Evolutionary conservation across 2,888 invertebrate species (phyloP).

Genomic region (Bellardia bayeri): DNA sequence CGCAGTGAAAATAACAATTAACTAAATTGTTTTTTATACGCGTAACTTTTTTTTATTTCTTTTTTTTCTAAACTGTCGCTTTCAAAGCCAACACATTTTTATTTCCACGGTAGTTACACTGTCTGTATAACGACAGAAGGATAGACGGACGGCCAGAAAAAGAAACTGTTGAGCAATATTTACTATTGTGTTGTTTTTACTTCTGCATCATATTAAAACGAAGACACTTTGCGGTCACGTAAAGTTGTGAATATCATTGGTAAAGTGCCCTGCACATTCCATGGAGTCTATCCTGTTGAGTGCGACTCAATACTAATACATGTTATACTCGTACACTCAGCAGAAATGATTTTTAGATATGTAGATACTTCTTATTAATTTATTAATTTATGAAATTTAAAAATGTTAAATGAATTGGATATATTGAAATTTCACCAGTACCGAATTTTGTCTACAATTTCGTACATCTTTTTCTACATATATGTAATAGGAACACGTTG

Average conservation of each 20-base stretch:
- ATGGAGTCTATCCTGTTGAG: background rate
- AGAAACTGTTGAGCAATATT: slow-evolving; percentile 4
- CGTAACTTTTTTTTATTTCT: background rate
- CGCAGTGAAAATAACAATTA: slow-evolving; percentile 50
- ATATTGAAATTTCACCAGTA: too few relatives aligned
- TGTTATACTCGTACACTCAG: background rate
- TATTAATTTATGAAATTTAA: too few relatives aligned
- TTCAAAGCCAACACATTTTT: background rate
- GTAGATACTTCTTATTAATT: too few relatives aligned
- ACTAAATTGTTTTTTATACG: slow-evolving; percentile 50
- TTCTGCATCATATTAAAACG: slow-evolving; percentile 1
- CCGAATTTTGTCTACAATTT: too few relatives aligned
- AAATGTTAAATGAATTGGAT: too few relatives aligned
- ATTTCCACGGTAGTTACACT: background rate
- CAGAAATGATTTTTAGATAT: background rate
- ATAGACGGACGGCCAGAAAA: background rate
- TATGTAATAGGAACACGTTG: too few relatives aligned
- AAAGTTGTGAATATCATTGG: slow-evolving; percentile 50
- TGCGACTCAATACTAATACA: background rate
- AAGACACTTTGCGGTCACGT: slow-evolving; percentile 58
- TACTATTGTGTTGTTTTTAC: background rate
- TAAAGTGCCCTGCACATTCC: slow-evolving; percentile 32
- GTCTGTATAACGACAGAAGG: background rate
- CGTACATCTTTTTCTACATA: too few relatives aligned
- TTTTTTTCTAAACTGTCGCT: background rate